Conservation (phyloP, 2,797 vertebrate genomes). For the Neostethus bicornis region DNA sequence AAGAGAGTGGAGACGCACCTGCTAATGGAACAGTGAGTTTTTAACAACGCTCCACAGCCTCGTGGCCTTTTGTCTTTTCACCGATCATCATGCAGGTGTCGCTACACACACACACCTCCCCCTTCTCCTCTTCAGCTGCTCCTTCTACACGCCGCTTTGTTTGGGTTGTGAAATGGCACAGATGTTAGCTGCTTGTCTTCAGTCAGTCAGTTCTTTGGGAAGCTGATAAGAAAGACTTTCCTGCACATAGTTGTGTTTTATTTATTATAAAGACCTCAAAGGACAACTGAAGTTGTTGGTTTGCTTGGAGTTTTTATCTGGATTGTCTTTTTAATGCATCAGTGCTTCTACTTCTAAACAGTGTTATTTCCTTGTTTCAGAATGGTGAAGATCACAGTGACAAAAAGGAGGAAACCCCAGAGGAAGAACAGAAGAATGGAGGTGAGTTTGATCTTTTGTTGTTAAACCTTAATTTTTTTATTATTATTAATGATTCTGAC, state of each 20-base stretch:
- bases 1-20: conserved; percentile 82
- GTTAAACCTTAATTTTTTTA: no score
- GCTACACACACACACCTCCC: conserved; percentile 63
- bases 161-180: conserved; percentile 78
- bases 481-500: no score
- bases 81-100: conserved; percentile 79
- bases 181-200: conserved; percentile 65
- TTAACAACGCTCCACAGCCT: conserved; percentile 54
- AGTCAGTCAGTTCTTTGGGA: conserved; percentile 54
- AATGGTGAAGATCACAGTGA: conserved; percentile 84
- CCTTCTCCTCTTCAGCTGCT: conserved; percentile 64
- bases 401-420: conserved; percentile 70
- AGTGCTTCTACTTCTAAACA: background rate
- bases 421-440: conserved; percentile 78
- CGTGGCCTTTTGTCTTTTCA: conserved; percentile 81
- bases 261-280: conserved; percentile 31
- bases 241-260: conserved; percentile 25
- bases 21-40: conserved; percentile 86
- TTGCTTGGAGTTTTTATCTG: conserved; percentile 28
- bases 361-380: conserved; percentile 37
- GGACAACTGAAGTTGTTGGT: conserved; percentile 21
- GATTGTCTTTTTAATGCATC: conserved; percentile 11
- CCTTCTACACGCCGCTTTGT: conserved; percentile 72
- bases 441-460: conserved; percentile 47
- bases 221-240: conserved; percentile 30